phyloP scores from a whole-genome alignment of 2,113 vertebrate genomes.

The Ameiurus melas region DNA sequence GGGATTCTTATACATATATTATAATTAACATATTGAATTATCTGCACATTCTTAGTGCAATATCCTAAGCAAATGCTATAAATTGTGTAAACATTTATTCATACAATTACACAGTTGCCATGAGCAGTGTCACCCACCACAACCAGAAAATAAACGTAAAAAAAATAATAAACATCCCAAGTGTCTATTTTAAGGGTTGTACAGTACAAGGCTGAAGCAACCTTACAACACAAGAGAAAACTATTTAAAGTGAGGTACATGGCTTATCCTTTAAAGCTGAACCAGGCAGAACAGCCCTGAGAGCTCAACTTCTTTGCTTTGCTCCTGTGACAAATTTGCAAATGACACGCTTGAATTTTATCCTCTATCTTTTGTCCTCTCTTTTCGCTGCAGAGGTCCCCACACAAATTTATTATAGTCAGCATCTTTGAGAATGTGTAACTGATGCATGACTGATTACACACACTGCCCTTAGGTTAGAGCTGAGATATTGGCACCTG shows the following conservation, averaged over 20 bases:
- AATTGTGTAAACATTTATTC: neutral
- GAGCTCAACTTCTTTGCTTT: constrained; percentile 1
- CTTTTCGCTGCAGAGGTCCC: neutral
- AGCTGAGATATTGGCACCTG: neutral
- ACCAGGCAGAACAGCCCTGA: constrained; percentile 1
- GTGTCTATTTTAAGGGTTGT: neutral
- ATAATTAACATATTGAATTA: neutral
- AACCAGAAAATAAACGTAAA: too few relatives aligned
- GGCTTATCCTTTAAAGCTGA: constrained; percentile 14
- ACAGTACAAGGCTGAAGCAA: neutral
- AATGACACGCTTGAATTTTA: constrained; percentile 16
- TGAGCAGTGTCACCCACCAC: too few relatives aligned
- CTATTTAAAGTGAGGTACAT: constrained; percentile 8
- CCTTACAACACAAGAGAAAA: constrained; percentile 1
- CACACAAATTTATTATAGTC: neutral
- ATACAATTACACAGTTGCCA: too few relatives aligned
- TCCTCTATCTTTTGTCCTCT: neutral
- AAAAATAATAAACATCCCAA: too few relatives aligned
- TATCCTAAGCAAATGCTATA: neutral
- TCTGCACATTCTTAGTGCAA: neutral
- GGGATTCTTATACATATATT: too few relatives aligned
- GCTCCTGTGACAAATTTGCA: constrained; percentile 2
- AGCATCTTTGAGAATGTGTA: neutral
- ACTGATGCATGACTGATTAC: neutral
- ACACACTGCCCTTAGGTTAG: neutral